Percentiles rank a stretch among this genome's conserved stretches.
These are phyloP conservation scores for Sminthurinus aureus DNA, from an alignment of 2,888 invertebrate species.

Conservation along the genomic window DNA sequence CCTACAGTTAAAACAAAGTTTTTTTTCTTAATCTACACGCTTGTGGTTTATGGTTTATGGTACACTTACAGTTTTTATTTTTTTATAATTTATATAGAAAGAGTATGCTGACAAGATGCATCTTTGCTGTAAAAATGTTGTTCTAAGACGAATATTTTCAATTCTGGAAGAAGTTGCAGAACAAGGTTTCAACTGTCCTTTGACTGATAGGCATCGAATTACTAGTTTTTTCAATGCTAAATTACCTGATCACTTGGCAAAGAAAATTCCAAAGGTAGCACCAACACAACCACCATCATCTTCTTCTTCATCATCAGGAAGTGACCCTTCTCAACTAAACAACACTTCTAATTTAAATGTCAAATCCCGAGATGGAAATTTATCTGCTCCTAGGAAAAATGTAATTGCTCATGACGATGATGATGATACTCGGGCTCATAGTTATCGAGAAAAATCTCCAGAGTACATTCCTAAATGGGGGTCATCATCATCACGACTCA, in stretches of 20 bases:
- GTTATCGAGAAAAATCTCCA: background rate
- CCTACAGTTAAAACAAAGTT: background rate
- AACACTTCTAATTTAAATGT: background rate
- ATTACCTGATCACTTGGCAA: slow-evolving; percentile 12
- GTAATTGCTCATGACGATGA: background rate
- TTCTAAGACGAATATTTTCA: slow-evolving; percentile 49
- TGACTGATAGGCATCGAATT: slow-evolving; percentile 44
- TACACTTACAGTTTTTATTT: background rate
- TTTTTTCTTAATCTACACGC: background rate
- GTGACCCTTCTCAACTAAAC: background rate
- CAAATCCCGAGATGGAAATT: background rate
- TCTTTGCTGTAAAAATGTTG: slow-evolving; percentile 52
- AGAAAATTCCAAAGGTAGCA: background rate
- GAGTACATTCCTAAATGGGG: background rate
- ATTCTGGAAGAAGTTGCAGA: slow-evolving; percentile 48
- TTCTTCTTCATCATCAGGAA: background rate
- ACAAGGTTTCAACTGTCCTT: background rate
- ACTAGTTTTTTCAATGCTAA: slow-evolving; percentile 27
- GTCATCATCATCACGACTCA: background rate
- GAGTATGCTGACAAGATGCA: slow-evolving; percentile 52
- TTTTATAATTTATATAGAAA: slow-evolving; percentile 41
- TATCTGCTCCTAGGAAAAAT: background rate
- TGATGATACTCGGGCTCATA: background rate
- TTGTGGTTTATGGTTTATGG: slow-evolving; percentile 1
- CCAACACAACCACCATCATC: background rate